Evolutionary conservation across 2,113 vertebrate species (phyloP).

Genomic region (Rhineura floridana): DNA sequence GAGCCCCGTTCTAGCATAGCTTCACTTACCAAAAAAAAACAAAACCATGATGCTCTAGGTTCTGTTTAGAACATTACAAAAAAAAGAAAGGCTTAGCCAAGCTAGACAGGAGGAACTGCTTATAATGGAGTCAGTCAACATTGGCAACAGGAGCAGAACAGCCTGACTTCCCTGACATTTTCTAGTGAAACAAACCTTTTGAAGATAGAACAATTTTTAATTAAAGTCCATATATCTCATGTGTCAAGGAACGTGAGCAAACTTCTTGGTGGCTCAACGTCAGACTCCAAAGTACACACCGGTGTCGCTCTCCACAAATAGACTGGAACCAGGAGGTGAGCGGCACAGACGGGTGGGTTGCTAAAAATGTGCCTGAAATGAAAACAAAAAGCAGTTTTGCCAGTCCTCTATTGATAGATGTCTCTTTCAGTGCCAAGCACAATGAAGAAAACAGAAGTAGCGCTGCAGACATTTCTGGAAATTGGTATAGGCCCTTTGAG

Average conservation of each 20-base stretch:
- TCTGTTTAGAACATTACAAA: not conserved
- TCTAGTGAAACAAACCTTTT: constrained; percentile 73
- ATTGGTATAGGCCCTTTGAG: not conserved
- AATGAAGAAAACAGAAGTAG: constrained; percentile 16
- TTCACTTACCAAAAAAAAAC: not conserved
- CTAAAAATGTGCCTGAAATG: constrained; percentile 72
- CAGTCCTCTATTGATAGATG: constrained; percentile 54
- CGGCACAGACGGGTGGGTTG: constrained; percentile 68
- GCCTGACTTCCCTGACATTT: constrained; percentile 75
- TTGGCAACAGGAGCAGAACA: constrained; percentile 63
- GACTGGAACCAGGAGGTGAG: constrained; percentile 66
- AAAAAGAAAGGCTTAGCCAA: constrained; percentile 34
- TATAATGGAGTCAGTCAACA: constrained; percentile 66
- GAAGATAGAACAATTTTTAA: constrained; percentile 77
- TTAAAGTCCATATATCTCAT: constrained; percentile 76
- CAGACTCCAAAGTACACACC: constrained; percentile 69
- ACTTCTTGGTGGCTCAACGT: constrained; percentile 75
- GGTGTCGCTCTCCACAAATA: constrained; percentile 77
- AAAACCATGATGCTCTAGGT: not conserved
- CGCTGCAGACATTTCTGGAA: constrained; percentile 10
- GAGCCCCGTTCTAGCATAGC: not conserved
- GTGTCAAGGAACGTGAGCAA: constrained; percentile 75
- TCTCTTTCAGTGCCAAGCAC: constrained; percentile 46
- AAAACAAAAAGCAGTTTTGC: constrained; percentile 63
- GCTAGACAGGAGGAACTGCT: constrained; percentile 47